Evolutionary conservation across 2,888 invertebrate genomes (phyloP).

Genomic region (Eledone cirrhosa): DNA sequence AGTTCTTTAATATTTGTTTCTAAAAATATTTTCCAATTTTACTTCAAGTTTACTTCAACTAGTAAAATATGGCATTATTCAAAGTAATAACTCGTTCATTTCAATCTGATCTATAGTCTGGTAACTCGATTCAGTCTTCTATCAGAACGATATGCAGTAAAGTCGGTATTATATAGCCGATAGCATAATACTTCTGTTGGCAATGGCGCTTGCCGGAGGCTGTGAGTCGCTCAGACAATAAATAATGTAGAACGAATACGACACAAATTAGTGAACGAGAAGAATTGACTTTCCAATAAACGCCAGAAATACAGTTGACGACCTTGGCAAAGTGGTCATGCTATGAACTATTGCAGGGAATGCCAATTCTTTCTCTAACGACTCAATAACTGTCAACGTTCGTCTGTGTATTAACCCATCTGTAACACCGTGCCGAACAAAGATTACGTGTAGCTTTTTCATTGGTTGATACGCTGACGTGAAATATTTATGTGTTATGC

Average conservation of each 20-base stretch:
- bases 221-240: constrained; percentile 3
- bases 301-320: constrained; percentile 26
- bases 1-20: too few relatives aligned
- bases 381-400: constrained; percentile 27
- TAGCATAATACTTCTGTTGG: too few relatives aligned
- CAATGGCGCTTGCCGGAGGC: too few relatives aligned
- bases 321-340: constrained; percentile 24
- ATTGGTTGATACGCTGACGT: constrained; percentile 19
- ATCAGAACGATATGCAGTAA: too few relatives aligned
- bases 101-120: too few relatives aligned
- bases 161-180: too few relatives aligned
- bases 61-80: too few relatives aligned
- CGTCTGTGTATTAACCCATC: constrained; percentile 27
- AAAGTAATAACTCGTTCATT: too few relatives aligned
- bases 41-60: too few relatives aligned
- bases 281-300: constrained; percentile 27
- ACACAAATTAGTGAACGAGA: constrained; percentile 23
- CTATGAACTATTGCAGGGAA: constrained; percentile 18
- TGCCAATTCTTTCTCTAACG: constrained; percentile 26
- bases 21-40: too few relatives aligned
- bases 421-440: constrained; percentile 27
- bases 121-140: too few relatives aligned
- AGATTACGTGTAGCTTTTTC: constrained; percentile 21
- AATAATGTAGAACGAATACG: constrained; percentile 14
- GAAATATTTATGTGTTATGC: constrained; percentile 25